Evolutionary conservation across 2,113 vertebrate species (phyloP).

Genomic region (Rhinogobius similis): DNA sequence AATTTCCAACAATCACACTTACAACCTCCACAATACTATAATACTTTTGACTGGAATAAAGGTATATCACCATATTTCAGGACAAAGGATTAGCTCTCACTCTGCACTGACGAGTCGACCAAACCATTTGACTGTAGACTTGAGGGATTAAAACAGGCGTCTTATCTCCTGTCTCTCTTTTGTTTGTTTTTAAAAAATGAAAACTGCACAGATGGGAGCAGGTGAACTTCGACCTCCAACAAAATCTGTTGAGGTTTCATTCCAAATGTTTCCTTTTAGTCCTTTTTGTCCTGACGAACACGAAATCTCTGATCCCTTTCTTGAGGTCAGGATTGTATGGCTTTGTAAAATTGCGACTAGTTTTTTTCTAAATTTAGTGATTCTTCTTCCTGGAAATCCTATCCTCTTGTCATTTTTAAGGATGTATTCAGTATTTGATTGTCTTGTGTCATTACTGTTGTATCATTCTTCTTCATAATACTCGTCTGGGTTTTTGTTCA

Average conservation of each 20-base stretch:
- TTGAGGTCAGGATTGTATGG: not conserved
- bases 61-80: too few relatives aligned
- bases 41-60: too few relatives aligned
- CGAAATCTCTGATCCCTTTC: not conserved
- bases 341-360: not conserved
- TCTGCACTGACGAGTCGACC: not conserved
- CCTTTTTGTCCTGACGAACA: not conserved
- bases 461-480: not conserved
- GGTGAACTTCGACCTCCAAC: constrained; percentile 29
- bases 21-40: not conserved
- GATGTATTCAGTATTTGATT: not conserved
- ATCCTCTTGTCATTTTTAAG: not conserved
- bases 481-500: too few relatives aligned
- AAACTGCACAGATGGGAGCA: not conserved
- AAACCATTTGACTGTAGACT: not conserved
- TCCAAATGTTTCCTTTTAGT: constrained; percentile 2
- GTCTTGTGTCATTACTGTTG: not conserved
- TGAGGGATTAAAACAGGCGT: not conserved
- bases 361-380: not conserved
- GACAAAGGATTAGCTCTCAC: not conserved
- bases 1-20: not conserved
- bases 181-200: not conserved
- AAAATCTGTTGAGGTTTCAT: not conserved
- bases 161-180: constrained; percentile 1
- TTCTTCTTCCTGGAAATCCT: not conserved